Percentiles rank a stretch among this genome's conserved stretches.
Evolutionary conservation across 1,140 invertebrate genomes (phyloP).

Genomic region (Lutraria rhynchaena): DNA sequence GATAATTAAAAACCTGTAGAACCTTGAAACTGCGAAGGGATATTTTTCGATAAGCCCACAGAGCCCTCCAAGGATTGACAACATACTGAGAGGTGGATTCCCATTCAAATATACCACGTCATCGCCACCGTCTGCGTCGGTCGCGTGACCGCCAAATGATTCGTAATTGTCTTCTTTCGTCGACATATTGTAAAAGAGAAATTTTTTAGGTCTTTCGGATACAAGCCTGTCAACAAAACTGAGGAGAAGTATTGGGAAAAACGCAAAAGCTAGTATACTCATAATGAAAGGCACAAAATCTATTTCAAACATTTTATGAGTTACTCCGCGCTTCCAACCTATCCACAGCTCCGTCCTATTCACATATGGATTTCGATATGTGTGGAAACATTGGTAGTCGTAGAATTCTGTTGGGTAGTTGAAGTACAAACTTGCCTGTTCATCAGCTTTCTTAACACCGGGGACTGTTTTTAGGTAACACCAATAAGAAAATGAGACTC

Average conservation of each 20-base stretch:
- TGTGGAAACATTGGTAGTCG: conserved; percentile 34
- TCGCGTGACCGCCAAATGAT: not conserved
- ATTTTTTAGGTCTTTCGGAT: not conserved
- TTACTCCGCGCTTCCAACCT: too few species aligned
- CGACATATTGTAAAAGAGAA: not conserved
- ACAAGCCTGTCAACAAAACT: not conserved
- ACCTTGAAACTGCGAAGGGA: conserved; percentile 23
- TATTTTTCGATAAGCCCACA: conserved; percentile 27
- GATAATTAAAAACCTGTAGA: conserved; percentile 13
- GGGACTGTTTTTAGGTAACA: conserved; percentile 34
- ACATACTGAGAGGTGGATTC: conserved; percentile 27
- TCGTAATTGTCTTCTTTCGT: not conserved
- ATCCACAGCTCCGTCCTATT: too few species aligned
- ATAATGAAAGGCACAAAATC: conserved; percentile 31
- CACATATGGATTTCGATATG: too few species aligned
- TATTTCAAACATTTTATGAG: not conserved
- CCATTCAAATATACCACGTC: conserved; percentile 40
- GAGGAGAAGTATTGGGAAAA: conserved; percentile 31
- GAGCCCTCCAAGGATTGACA: conserved; percentile 18
- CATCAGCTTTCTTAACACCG: conserved; percentile 28
- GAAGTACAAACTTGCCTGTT: conserved; percentile 22
- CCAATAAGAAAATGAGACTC: conserved; percentile 31
- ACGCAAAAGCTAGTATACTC: conserved; percentile 21
- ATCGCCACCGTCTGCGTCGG: not conserved
- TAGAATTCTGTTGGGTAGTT: conserved; percentile 18